phyloP scores from a whole-genome alignment of 1,140 invertebrate genomes.

The Rhagoletis pomonella region DNA sequence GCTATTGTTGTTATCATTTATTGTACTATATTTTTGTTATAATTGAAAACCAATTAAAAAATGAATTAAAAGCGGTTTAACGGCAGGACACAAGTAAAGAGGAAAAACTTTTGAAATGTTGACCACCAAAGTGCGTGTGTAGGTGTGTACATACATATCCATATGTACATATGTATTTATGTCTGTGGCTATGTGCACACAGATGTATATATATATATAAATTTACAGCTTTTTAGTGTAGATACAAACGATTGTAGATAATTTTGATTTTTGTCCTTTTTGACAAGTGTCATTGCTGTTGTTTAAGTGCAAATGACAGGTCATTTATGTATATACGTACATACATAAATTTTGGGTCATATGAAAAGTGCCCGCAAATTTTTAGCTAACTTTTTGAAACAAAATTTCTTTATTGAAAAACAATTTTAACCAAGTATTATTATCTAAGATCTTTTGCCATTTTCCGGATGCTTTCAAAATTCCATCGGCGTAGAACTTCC shows the following conservation, averaged over 20 bases:
- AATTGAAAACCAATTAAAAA: conserved; percentile 52
- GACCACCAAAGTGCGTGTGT: neutral
- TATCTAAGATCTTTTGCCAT: no score
- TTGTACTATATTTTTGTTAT: conserved; percentile 1
- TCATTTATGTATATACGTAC: neutral
- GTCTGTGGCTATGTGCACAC: neutral
- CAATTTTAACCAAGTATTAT: no score
- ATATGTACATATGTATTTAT: neutral
- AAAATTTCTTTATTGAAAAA: no score
- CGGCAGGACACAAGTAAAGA: neutral
- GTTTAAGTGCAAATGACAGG: conserved; percentile 20
- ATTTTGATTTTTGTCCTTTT: conserved; percentile 29
- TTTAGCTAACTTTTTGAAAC: no score
- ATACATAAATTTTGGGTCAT: neutral
- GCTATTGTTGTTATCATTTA: neutral
- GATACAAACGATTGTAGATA: conserved; percentile 19
- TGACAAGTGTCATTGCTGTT: neutral
- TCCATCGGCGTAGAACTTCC: no score
- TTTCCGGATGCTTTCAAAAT: no score
- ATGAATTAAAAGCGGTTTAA: conserved; percentile 41
- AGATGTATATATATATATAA: neutral
- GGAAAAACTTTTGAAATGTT: neutral
- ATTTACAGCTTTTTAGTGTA: neutral
- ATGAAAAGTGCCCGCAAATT: no score
- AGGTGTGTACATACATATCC: neutral